phyloP scores from a whole-genome alignment of 1,140 invertebrate genomes.

The Oppia nitens region DNA sequence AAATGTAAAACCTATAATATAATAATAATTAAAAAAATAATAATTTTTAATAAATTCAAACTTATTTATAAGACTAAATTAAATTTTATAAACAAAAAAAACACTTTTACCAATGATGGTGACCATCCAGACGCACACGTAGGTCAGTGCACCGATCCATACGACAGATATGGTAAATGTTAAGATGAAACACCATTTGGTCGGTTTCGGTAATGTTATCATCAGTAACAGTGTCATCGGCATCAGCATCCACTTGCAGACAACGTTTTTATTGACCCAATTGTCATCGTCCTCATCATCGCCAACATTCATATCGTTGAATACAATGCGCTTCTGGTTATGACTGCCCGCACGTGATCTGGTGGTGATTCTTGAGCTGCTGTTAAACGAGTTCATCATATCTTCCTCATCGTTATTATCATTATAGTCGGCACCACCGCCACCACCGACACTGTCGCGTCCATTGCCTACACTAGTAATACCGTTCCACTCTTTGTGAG shows the following conservation, averaged over 20 bases:
- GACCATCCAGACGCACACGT: constrained; percentile 79
- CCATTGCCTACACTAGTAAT: not conserved
- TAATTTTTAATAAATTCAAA: not conserved
- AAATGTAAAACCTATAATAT: constrained; percentile 20
- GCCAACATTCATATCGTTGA: not conserved
- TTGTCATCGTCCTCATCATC: constrained; percentile 8
- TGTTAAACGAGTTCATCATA: too few relatives aligned
- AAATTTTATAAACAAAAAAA: too few relatives aligned
- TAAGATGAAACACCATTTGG: not conserved
- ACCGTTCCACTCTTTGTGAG: not conserved
- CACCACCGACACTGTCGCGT: not conserved
- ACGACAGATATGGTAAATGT: constrained; percentile 73
- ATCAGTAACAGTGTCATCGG: not conserved
- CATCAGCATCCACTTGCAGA: constrained; percentile 1
- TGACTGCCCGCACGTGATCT: not conserved
- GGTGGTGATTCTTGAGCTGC: too few relatives aligned
- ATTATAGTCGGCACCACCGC: not conserved
- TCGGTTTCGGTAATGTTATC: constrained; percentile 7
- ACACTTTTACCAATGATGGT: constrained; percentile 65
- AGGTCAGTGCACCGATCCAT: constrained; percentile 72
- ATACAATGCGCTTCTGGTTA: not conserved
- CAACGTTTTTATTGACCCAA: not conserved
- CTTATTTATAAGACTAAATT: too few relatives aligned
- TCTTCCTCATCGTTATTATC: not conserved
- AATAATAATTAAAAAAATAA: not conserved